A percentile compares a stretch with the other conserved stretches of the same genome.
Evolutionary conservation across 1,140 invertebrate species (phyloP).

Genomic region (Chironomus striatipennis): DNA sequence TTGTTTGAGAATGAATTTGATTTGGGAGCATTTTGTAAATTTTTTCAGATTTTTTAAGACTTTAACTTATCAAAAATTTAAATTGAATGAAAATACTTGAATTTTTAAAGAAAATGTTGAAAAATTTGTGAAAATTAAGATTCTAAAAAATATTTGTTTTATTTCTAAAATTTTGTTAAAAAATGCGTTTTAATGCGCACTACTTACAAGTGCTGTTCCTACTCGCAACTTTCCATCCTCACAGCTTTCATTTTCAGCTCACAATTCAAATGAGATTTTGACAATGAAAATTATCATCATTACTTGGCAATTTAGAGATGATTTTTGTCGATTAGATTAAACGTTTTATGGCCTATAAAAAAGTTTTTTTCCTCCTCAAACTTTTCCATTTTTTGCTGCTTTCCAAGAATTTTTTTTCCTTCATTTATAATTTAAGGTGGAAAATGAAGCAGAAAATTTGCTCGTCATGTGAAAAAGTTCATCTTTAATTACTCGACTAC

Average conservation of each 20-base stretch:
- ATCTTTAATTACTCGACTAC: background rate
- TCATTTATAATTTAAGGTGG: background rate
- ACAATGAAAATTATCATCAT: slow-evolving; percentile 21
- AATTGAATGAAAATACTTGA: no score
- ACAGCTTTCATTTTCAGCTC: background rate
- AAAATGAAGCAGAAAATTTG: background rate
- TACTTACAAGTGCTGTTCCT: no score
- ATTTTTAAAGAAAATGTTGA: no score
- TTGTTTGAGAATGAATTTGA: no score
- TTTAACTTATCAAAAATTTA: no score
- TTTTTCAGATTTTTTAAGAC: background rate
- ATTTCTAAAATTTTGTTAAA: background rate
- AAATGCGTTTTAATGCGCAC: background rate
- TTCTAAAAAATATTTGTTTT: background rate
- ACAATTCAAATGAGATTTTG: slow-evolving; percentile 1
- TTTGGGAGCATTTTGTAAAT: no score
- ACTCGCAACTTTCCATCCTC: no score
- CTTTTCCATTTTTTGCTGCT: background rate
- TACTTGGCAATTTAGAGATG: slow-evolving; percentile 17
- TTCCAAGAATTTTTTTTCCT: background rate
- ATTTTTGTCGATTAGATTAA: slow-evolving; percentile 21
- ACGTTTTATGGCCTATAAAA: slow-evolving; percentile 16
- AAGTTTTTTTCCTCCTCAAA: no score
- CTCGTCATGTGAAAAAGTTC: background rate
- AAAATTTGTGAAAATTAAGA: no score